Evolutionary conservation across 1,140 invertebrate genomes (phyloP), one percentile per base, ranked within the genome.

Genomic region (Berghia stephanieae): DNA sequence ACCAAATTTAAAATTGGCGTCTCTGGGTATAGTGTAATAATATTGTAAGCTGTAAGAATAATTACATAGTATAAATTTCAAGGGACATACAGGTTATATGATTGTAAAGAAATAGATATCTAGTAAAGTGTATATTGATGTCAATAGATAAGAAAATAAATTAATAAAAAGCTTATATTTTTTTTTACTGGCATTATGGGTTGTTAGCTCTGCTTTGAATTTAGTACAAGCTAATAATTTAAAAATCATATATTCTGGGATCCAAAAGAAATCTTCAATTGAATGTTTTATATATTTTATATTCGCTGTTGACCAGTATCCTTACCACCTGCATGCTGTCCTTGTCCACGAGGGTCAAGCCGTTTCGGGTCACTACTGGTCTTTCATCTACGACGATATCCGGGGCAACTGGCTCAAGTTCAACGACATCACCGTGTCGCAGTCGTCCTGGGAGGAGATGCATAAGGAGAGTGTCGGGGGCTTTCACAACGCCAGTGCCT

Each of bases 331-430:
- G 8, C 91, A 91, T 85, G 89, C 91, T 60, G 91, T 91, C 60
- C 81, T 91, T 73, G 91, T 91, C 24, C 91, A 91, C 80, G 91
- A 91, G 80, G 91, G 91, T n/a, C 89, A 91, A 66, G 90, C 91
- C 24, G 90, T 88, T n/a, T 90, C 89, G 1, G 91, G 91, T 40
- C 91, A 91, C 83, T 91, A 91, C 83, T 91, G 91, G 91, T 90
- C 91, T 0, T 91, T 91, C 81, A 88, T 91, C 34, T 90, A 86
- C 77, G 85, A 89, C 79, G 82, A 82, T 31, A 75, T 57, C 0
- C 75, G 80, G 16, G 69, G 49, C 42, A 67, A 77, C 63, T 91
- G 90, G 90, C 84, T 90, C 18, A 90, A 90, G 83, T 91, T 90
- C 81, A 91, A 91, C 83, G 91, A 91, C 82, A 90, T 90, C 55